phyloP scores from a whole-genome alignment of 1,140 invertebrate species.

The Antheraea mylitta region DNA sequence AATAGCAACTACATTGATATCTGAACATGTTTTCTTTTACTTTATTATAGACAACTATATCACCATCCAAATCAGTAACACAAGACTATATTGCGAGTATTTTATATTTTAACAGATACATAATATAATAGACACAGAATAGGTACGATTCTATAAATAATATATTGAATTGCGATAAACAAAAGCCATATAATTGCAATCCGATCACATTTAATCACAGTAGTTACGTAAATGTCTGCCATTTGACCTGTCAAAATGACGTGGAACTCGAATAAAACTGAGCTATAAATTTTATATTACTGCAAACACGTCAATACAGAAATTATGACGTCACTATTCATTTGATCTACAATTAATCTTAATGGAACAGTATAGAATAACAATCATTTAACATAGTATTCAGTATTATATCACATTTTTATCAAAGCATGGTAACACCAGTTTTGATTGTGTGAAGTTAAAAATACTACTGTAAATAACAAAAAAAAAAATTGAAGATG shows the following conservation, averaged over 20 bases:
- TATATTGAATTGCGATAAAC: background rate
- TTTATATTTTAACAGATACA: too few relatives aligned
- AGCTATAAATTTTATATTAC: background rate
- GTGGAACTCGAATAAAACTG: background rate
- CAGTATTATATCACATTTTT: background rate
- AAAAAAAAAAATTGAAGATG: too few relatives aligned
- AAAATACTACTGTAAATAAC: too few relatives aligned
- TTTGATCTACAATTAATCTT: background rate
- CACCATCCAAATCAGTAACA: too few relatives aligned
- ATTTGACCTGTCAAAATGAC: background rate
- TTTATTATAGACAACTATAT: too few relatives aligned
- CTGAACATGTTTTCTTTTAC: too few relatives aligned
- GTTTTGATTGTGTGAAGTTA: background rate
- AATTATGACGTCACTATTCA: background rate
- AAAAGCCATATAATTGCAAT: background rate
- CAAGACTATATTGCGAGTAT: too few relatives aligned
- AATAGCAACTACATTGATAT: too few relatives aligned
- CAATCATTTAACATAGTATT: too few relatives aligned
- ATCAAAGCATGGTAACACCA: background rate
- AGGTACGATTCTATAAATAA: background rate
- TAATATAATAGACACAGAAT: too few relatives aligned
- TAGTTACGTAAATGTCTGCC: background rate
- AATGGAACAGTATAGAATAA: background rate
- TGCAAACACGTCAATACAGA: background rate
- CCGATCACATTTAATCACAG: background rate